phyloP scores from a whole-genome alignment of 2,888 invertebrate genomes.

The Lathronympha strigana region DNA sequence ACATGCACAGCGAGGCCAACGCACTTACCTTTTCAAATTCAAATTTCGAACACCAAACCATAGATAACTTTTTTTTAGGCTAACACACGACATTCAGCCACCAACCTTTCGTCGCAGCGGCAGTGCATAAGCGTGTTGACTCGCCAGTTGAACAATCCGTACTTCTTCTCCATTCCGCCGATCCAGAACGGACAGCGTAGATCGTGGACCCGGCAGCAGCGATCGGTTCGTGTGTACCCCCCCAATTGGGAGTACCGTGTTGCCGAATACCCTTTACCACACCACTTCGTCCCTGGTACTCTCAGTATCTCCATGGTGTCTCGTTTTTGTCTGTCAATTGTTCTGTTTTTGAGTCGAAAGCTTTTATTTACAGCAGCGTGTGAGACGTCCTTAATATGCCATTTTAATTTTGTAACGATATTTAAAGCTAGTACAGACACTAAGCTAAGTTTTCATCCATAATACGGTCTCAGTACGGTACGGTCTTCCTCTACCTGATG shows the following conservation, averaged over 20 bases:
- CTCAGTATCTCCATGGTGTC: constrained; percentile 87
- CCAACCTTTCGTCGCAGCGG: constrained; percentile 95
- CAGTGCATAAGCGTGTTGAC: constrained; percentile 96
- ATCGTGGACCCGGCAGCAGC: constrained; percentile 95
- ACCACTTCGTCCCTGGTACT: constrained; percentile 97
- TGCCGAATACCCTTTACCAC: constrained; percentile 94
- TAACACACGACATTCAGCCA: constrained; percentile 33
- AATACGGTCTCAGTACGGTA: no score
- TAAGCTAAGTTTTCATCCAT: no score
- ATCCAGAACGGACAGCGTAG: constrained; percentile 93
- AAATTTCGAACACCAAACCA: constrained; percentile 21
- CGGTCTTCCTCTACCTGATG: no score
- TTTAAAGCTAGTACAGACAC: no score
- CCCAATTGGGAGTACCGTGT: constrained; percentile 92
- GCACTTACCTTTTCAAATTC: constrained; percentile 30
- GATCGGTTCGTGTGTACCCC: constrained; percentile 92
- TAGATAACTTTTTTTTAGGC: constrained; percentile 22
- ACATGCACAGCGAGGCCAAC: constrained; percentile 46
- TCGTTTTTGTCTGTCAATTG: constrained; percentile 70
- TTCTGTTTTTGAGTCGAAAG: constrained; percentile 44
- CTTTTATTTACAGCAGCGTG: background rate
- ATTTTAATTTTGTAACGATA: background rate
- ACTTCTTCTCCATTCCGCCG: constrained; percentile 92
- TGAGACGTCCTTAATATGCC: background rate
- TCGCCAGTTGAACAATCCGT: constrained; percentile 94